Evolutionary conservation across 2,797 vertebrate genomes (phyloP).

Genomic region (Furcifer pardalis): DNA sequence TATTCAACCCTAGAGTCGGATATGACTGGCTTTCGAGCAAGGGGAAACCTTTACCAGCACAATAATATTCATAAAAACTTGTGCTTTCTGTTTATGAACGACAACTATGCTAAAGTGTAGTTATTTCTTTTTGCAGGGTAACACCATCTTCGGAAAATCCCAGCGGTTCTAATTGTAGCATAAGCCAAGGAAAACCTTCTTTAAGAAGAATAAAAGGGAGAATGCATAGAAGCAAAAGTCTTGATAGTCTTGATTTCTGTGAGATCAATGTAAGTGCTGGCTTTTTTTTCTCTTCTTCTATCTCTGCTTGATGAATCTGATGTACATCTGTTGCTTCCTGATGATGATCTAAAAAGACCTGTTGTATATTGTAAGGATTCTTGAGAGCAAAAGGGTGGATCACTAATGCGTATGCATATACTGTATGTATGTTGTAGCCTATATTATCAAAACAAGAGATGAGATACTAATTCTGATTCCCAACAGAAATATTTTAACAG

Average conservation of each 20-base stretch:
- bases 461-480: neutral
- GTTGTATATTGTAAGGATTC: neutral
- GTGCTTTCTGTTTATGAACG: neutral
- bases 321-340: neutral
- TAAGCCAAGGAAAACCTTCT: slow-evolving; percentile 92
- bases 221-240: slow-evolving; percentile 94
- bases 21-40: too few relatives aligned
- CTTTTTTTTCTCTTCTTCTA: neutral
- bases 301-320: neutral
- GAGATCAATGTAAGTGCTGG: slow-evolving; percentile 91
- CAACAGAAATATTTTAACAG: neutral
- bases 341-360: neutral
- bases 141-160: slow-evolving; percentile 91
- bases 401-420: too few relatives aligned
- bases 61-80: neutral
- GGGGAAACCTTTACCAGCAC: too few relatives aligned
- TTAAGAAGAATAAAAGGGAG: slow-evolving; percentile 95
- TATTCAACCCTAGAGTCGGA: too few relatives aligned
- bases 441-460: too few relatives aligned
- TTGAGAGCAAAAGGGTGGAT: too few relatives aligned
- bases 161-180: slow-evolving; percentile 85
- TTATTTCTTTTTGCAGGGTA: slow-evolving; percentile 82
- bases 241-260: slow-evolving; percentile 93
- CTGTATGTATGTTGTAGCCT: too few relatives aligned
- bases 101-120: slow-evolving; percentile 12